phyloP scores from a whole-genome alignment of 2,113 vertebrate genomes.

The Callospermophilus lateralis region DNA sequence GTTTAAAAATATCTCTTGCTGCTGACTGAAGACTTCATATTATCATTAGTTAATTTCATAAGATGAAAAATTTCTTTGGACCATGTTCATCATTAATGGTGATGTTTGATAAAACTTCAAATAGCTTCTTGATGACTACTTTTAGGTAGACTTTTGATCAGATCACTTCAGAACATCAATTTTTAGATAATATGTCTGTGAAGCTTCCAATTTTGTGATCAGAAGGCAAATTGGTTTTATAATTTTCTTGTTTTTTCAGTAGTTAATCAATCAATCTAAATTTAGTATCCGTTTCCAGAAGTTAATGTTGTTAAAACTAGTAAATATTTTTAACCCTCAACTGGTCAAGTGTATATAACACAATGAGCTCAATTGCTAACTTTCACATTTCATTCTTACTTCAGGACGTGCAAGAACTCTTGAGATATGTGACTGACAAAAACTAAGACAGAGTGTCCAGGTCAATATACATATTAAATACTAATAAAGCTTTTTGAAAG shows the following conservation, averaged over 20 bases:
- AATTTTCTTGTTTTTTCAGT: not conserved
- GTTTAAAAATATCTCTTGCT: not conserved
- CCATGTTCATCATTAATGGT: not conserved
- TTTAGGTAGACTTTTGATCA: not conserved
- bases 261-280: constrained; percentile 1
- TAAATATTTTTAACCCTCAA: constrained; percentile 11
- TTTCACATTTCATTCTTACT: not conserved
- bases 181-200: not conserved
- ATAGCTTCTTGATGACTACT: not conserved
- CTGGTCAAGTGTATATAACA: not conserved
- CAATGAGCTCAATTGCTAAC: not conserved
- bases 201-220: not conserved
- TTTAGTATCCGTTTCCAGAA: not conserved
- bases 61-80: not conserved
- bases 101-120: not conserved
- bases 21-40: not conserved
- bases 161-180: not conserved
- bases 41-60: not conserved
- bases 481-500: not conserved
- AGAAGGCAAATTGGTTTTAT: not conserved
- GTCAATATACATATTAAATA: not conserved
- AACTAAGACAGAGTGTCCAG: not conserved
- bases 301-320: not conserved
- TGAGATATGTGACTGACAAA: not conserved
- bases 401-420: not conserved